phyloP scores from a whole-genome alignment of 2,113 vertebrate species.

The Tiliqua scincoides region DNA sequence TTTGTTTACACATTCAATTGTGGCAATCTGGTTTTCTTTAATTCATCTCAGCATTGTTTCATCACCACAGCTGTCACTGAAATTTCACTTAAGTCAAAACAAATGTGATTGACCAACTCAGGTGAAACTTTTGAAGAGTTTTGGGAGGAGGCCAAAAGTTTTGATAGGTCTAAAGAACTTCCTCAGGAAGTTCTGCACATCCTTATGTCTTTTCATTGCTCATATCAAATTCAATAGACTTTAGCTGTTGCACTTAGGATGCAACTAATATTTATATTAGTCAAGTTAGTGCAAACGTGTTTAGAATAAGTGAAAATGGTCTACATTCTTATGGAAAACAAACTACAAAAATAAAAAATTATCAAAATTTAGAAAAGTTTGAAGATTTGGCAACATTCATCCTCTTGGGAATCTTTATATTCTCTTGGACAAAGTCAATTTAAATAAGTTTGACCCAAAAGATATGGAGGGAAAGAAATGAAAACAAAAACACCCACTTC shows the following conservation, averaged over 20 bases:
- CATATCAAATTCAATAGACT: background rate
- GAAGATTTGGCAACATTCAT: background rate
- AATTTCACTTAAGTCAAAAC: background rate
- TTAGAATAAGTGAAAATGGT: background rate
- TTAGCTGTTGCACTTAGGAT: background rate
- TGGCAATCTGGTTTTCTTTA: background rate
- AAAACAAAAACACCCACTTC: background rate
- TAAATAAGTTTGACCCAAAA: background rate
- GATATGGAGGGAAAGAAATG: background rate
- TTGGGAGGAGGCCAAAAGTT: too few species aligned
- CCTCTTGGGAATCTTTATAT: background rate
- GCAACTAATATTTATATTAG: background rate
- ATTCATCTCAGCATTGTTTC: background rate
- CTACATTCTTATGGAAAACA: background rate
- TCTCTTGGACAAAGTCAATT: background rate
- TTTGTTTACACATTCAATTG: background rate
- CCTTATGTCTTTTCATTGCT: background rate
- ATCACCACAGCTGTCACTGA: background rate
- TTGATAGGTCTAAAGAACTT: background rate
- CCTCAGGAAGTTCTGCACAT: background rate
- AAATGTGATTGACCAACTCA: background rate
- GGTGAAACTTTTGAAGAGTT: background rate
- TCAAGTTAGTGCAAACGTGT: background rate
- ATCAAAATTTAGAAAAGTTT: background rate
- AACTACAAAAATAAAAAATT: background rate